Percentiles rank a stretch among this genome's conserved stretches.
phyloP scores from a whole-genome alignment of 2,797 vertebrate genomes.

The Limnodromus scolopaceus region DNA sequence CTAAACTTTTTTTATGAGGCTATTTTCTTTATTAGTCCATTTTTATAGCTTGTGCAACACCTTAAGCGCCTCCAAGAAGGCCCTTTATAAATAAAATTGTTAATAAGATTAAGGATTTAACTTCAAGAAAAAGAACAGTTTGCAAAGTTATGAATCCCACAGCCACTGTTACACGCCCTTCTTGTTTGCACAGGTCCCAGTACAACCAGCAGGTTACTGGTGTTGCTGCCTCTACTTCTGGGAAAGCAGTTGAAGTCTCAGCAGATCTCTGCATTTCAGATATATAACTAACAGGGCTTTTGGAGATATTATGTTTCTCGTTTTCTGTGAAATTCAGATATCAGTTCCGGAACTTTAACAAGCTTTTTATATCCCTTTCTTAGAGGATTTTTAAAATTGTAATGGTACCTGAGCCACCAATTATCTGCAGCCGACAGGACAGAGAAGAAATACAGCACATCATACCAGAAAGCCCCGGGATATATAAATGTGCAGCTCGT shows the following conservation, averaged over 20 bases:
- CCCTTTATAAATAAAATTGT: constrained; percentile 22
- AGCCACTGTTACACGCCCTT: neutral
- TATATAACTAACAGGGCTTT: neutral
- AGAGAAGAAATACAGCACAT: neutral
- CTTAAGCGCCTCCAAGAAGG: neutral
- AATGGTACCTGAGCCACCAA: neutral
- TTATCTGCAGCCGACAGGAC: neutral
- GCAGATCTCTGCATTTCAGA: neutral
- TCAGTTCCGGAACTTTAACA: neutral
- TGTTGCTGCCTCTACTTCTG: neutral
- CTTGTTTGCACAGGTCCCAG: neutral
- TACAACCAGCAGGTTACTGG: neutral
- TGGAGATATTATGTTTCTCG: neutral
- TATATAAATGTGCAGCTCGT: neutral
- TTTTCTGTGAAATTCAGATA: neutral
- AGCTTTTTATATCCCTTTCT: neutral
- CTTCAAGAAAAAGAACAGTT: neutral
- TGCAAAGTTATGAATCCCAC: neutral
- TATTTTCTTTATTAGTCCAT: constrained; percentile 22
- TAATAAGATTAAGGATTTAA: constrained; percentile 21
- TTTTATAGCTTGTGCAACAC: constrained; percentile 14
- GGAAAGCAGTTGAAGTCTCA: neutral
- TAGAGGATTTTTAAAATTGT: neutral
- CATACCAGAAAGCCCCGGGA: neutral
- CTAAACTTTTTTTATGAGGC: constrained; percentile 19